These are phyloP conservation scores for Trissolcus basalis DNA, from an alignment of 1,140 invertebrate species.

Conservation along the genomic window DNA sequence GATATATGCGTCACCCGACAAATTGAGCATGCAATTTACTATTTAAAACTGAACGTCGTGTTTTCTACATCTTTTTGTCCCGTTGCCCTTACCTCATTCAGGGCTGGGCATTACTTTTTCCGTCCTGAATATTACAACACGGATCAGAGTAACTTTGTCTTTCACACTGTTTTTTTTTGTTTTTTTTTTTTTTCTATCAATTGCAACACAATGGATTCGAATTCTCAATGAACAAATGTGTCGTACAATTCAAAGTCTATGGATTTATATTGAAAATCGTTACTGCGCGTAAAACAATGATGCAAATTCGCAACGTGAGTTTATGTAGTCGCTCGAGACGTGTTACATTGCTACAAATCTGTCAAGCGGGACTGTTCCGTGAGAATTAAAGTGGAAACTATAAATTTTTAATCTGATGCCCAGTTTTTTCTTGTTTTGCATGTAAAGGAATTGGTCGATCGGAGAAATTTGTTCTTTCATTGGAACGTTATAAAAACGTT, in stretches of 20 bases:
- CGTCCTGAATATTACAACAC: background rate
- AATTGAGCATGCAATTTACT: too few species aligned
- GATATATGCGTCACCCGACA: too few species aligned
- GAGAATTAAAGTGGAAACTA: conserved; percentile 37
- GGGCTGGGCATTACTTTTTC: too few species aligned
- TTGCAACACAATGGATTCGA: conserved; percentile 26
- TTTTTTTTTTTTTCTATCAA: conserved; percentile 39
- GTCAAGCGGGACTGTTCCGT: conserved; percentile 38
- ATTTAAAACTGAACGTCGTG: too few species aligned
- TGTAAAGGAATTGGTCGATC: conserved; percentile 22
- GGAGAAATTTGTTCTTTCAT: conserved; percentile 9
- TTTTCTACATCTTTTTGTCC: too few species aligned
- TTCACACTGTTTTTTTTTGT: too few species aligned
- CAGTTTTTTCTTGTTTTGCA: conserved; percentile 25
- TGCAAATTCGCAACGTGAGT: conserved; percentile 47
- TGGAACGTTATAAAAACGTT: background rate
- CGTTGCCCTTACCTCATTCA: too few species aligned
- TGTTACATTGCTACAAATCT: conserved; percentile 26
- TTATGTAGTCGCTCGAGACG: conserved; percentile 34
- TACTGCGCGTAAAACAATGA: conserved; percentile 27
- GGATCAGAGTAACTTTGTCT: conserved; percentile 30
- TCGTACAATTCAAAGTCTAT: conserved; percentile 11
- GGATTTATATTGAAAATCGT: conserved; percentile 30
- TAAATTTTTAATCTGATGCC: conserved; percentile 42
- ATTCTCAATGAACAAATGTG: conserved; percentile 29